Evolutionary conservation across 2,888 invertebrate species (phyloP).

Genomic region (Ptilodon capucinus): DNA sequence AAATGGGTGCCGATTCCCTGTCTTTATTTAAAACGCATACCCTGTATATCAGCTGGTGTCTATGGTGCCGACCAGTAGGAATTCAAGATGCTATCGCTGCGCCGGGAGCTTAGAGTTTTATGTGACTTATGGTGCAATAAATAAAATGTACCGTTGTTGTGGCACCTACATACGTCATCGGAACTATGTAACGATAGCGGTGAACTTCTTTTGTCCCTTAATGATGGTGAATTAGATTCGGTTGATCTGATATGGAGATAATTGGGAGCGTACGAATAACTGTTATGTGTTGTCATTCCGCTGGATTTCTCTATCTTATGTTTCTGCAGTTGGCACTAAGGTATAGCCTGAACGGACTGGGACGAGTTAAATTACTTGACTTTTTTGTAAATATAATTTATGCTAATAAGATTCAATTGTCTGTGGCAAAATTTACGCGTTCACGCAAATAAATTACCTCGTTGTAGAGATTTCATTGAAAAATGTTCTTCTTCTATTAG

Average conservation of each 20-base stretch:
- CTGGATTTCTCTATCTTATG: too few relatives aligned
- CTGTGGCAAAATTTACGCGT: too few relatives aligned
- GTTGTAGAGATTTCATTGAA: too few relatives aligned
- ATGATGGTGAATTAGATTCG: conserved; percentile 6
- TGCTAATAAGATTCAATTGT: too few relatives aligned
- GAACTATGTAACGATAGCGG: conserved; percentile 35
- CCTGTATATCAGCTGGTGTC: conserved; percentile 31
- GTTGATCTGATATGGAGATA: not conserved
- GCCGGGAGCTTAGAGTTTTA: conserved; percentile 72
- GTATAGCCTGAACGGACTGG: too few relatives aligned
- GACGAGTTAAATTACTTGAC: too few relatives aligned
- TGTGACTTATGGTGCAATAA: conserved; percentile 78
- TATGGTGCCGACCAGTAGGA: conserved; percentile 51
- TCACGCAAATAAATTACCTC: too few relatives aligned
- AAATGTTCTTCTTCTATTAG: too few relatives aligned
- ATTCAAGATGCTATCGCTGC: conserved; percentile 73
- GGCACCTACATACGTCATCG: conserved; percentile 74
- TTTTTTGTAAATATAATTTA: too few relatives aligned
- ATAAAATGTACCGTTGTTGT: conserved; percentile 71
- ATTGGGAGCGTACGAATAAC: not conserved
- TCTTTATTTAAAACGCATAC: conserved; percentile 19
- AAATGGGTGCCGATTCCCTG: too few relatives aligned
- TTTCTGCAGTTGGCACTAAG: too few relatives aligned
- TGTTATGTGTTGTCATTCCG: not conserved
- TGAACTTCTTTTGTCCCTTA: conserved; percentile 25